These are phyloP conservation scores for Nannoperca obscura DNA, from an alignment of 2,797 vertebrate genomes.

Conservation along the genomic window DNA sequence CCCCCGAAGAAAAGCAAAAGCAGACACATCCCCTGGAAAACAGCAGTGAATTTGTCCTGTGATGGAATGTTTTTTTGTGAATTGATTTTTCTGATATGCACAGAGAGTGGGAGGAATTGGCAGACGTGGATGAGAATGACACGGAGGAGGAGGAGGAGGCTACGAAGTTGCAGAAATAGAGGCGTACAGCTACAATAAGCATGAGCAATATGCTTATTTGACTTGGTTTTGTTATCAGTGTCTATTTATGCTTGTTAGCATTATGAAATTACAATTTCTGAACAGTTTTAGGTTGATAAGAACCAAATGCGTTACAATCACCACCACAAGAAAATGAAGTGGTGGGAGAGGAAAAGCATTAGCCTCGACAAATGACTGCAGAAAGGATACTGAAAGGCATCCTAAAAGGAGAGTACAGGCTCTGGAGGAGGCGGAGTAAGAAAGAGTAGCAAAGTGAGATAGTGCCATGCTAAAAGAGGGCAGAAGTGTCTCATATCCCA, in stretches of 20 bases:
- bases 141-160: slow-evolving; percentile 20
- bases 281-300: background rate
- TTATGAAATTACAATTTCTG: slow-evolving; percentile 10
- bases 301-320: background rate
- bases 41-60: slow-evolving; percentile 22
- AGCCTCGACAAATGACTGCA: background rate
- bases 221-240: slow-evolving; percentile 16
- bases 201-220: background rate
- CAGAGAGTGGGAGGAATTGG: slow-evolving; percentile 45
- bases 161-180: slow-evolving; percentile 34
- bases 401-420: background rate
- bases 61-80: slow-evolving; percentile 48
- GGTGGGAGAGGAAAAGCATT: background rate
- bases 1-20: slow-evolving; percentile 45
- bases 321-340: background rate
- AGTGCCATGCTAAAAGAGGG: slow-evolving; percentile 17
- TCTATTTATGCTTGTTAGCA: slow-evolving; percentile 7
- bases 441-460: background rate
- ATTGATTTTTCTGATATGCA: slow-evolving; percentile 31
- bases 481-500: slow-evolving; percentile 47
- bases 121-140: slow-evolving; percentile 4
- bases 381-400: slow-evolving; percentile 1
- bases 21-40: slow-evolving; percentile 51
- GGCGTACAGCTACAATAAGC: background rate
- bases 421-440: background rate